These are phyloP conservation scores for Corydoras maculifer DNA, from an alignment of 2,113 vertebrate species.

Conservation along the genomic window DNA sequence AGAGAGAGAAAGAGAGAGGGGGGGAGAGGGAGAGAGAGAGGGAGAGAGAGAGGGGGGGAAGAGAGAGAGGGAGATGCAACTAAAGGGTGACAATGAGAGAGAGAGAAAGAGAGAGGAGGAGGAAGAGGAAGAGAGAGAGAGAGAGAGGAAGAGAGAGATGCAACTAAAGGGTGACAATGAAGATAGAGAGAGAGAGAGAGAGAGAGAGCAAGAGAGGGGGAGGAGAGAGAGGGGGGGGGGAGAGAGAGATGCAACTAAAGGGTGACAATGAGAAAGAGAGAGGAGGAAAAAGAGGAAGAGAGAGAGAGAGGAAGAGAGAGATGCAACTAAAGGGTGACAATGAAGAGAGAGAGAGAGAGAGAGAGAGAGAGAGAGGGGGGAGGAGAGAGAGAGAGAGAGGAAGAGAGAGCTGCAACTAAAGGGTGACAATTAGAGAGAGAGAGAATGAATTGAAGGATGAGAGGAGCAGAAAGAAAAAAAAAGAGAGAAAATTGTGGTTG, in stretches of 20 bases:
- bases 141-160: not conserved
- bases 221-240: not conserved
- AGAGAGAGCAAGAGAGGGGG: conserved; percentile 6
- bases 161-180: no score
- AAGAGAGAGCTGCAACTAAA: not conserved
- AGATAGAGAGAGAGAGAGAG: conserved; percentile 14
- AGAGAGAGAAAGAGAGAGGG: not conserved
- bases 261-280: conserved; percentile 8
- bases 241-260: no score
- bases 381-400: conserved; percentile 1
- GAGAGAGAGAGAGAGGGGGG: conserved; percentile 19
- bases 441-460: not conserved
- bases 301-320: not conserved
- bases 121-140: not conserved
- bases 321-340: not conserved
- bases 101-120: conserved; percentile 9
- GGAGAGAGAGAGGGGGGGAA: not conserved
- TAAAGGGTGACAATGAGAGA: not conserved
- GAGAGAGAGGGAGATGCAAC: not conserved
- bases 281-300: conserved; percentile 15
- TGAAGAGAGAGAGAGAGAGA: conserved; percentile 17
- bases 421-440: conserved; percentile 10
- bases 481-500: not conserved
- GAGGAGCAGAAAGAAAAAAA: not conserved
- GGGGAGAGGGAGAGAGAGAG: conserved; percentile 7